Evolutionary conservation across 2,888 invertebrate species (phyloP), one percentile per base, ranked within the genome.

Genomic region (Pardosa pseudoannulata): DNA sequence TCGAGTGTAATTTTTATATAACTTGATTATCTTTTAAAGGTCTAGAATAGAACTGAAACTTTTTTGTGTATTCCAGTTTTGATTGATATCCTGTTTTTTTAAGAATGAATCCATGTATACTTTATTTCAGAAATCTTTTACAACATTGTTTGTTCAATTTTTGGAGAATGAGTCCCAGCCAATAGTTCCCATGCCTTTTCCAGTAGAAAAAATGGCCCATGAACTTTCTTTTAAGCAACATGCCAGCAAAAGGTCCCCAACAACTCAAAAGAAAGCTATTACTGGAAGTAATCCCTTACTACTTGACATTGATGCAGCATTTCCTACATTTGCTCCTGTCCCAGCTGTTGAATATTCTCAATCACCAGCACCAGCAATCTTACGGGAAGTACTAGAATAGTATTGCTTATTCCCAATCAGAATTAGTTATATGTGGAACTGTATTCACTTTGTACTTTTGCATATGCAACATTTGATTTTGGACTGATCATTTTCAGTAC

Each of bases 141-240:
- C 88, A 41, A 68, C 88, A 5, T 46, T 88, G 16, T 96, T 96
- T 91, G 94, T 96, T 13, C 93, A 94, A 89, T 97, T 97, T 92
- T 92, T 97, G 89, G 96, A 97, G 91, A 94, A 93, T 88, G 97
- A 97, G 91, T 96, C 96, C 0, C 93, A 93, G 81, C 96, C 96
- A 0, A 50, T 75, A 19, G 50, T 80, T 62, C 83, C 71, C 19
- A 79, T 85, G 62, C 79, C 79, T 32, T 73, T 88, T 13, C 88
- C 88, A 1, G 72, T 70, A 7, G 88, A 88, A 56, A 56, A 72
- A 72, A 88, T 88, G 88, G 65, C 83, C 9, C 70, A 74, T 1
- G 82, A 87, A 41, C 16, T 74, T 9, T 50, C 41, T 11, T 29
- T 28, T 11, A 80, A 79, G 46, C 31, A 62, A 27, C 41, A 67